Conservation (phyloP, 2,888 invertebrate genomes). For the Dasysyrphus tricinctus region DNA sequence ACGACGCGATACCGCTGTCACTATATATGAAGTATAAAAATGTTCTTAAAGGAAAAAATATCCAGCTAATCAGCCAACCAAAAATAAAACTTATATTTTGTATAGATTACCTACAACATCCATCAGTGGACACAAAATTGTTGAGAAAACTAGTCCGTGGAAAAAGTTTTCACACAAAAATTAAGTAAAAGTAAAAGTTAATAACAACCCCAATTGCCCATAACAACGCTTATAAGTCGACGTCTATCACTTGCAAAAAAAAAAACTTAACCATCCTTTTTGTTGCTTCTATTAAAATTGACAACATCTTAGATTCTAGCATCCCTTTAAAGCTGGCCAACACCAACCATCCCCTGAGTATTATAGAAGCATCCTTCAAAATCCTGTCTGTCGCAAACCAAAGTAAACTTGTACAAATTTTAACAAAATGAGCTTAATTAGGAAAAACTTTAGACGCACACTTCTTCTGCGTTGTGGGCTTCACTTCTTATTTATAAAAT, state of each 20-base stretch:
- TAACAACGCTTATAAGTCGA: background rate
- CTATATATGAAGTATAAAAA: background rate
- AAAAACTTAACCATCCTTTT: background rate
- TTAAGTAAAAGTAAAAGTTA: too few relatives aligned
- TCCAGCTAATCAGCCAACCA: background rate
- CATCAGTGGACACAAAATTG: background rate
- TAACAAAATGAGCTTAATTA: constrained; percentile 58
- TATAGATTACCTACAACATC: background rate
- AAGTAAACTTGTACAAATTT: constrained; percentile 54
- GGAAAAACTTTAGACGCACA: constrained; percentile 46
- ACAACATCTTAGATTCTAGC: constrained; percentile 30
- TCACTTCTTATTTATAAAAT: background rate
- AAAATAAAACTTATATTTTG: background rate
- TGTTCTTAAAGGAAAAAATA: background rate
- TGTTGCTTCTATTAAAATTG: constrained; percentile 29
- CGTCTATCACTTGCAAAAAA: background rate
- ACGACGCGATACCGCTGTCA: background rate
- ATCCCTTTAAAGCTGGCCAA: background rate
- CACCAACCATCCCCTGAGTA: background rate
- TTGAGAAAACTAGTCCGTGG: background rate
- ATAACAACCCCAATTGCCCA: background rate
- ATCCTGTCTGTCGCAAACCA: constrained; percentile 17
- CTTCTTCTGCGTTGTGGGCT: background rate
- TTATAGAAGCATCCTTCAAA: constrained; percentile 10
- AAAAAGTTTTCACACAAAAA: background rate